Conservation (phyloP, 2,888 invertebrate genomes). For the Pocota personata region DNA sequence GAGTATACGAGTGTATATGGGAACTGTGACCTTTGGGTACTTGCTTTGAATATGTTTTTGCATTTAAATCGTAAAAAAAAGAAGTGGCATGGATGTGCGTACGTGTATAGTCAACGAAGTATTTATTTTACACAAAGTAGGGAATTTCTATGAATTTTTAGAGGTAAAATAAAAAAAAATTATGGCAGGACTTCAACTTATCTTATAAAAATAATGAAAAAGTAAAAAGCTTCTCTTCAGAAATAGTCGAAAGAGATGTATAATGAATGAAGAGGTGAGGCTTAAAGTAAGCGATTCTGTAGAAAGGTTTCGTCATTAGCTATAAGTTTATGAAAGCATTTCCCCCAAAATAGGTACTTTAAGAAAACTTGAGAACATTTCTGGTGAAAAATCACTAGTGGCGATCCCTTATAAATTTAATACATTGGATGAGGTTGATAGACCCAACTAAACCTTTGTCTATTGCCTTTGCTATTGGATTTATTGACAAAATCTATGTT, state of each 20-base stretch:
- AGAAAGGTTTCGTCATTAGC: background rate
- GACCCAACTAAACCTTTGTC: too few species aligned
- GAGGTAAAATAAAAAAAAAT: background rate
- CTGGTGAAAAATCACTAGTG: too few species aligned
- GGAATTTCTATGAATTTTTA: background rate
- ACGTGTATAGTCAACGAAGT: background rate
- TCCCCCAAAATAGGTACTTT: background rate
- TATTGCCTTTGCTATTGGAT: too few species aligned
- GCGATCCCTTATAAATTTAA: too few species aligned
- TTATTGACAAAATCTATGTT: too few species aligned
- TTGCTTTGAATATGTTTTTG: constrained; percentile 43
- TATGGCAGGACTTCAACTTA: background rate
- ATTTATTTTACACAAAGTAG: background rate
- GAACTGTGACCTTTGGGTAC: constrained; percentile 47
- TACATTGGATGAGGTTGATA: too few species aligned
- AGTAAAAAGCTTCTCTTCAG: background rate
- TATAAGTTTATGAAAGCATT: background rate
- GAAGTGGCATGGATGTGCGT: background rate
- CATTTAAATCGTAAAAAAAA: constrained; percentile 22
- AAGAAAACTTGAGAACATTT: too few species aligned
- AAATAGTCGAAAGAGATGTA: background rate
- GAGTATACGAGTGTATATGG: background rate
- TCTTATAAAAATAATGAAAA: background rate
- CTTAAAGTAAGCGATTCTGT: background rate
- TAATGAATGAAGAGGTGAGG: background rate